A percentile compares a stretch with the other conserved stretches of the same genome.
Conservation (phyloP, 2,113 vertebrate species). For the Nibea coibor region DNA sequence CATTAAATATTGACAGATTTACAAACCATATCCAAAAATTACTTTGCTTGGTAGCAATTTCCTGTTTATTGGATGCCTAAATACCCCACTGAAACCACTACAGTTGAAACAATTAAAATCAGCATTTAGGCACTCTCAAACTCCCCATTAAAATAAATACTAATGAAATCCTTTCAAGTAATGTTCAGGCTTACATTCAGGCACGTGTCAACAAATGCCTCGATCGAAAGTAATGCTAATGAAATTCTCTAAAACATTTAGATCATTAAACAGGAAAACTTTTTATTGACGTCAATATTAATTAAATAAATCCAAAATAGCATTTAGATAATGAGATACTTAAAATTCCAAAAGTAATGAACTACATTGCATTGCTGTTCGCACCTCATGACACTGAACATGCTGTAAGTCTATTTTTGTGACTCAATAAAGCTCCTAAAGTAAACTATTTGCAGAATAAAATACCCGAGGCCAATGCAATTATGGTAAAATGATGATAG, state of each 20-base stretch:
- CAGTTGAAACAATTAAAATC: conserved; percentile 38
- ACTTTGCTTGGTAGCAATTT: conserved; percentile 25
- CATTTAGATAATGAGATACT: conserved; percentile 31
- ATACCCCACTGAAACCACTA: conserved; percentile 29
- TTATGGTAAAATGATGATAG: conserved; percentile 23
- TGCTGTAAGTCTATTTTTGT: background rate
- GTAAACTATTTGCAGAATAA: conserved; percentile 13
- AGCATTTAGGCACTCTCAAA: conserved; percentile 42
- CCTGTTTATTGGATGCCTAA: conserved; percentile 29
- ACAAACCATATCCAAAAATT: conserved; percentile 9
- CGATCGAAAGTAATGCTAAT: conserved; percentile 12
- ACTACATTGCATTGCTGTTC: background rate
- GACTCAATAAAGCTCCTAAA: conserved; percentile 14
- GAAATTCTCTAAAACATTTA: conserved; percentile 14
- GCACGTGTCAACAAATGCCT: conserved; percentile 19
- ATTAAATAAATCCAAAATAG: conserved; percentile 26
- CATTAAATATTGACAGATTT: background rate
- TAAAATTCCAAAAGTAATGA: conserved; percentile 8
- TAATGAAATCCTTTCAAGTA: conserved; percentile 49
- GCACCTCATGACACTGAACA: conserved; percentile 7
- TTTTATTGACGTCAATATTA: conserved; percentile 34
- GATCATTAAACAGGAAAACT: conserved; percentile 24
- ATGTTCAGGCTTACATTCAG: background rate
- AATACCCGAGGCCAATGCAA: conserved; percentile 21
- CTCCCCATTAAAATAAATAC: conserved; percentile 30